Evolutionary conservation across 2,888 invertebrate species (phyloP).

Genomic region (Apotomis betuletana): DNA sequence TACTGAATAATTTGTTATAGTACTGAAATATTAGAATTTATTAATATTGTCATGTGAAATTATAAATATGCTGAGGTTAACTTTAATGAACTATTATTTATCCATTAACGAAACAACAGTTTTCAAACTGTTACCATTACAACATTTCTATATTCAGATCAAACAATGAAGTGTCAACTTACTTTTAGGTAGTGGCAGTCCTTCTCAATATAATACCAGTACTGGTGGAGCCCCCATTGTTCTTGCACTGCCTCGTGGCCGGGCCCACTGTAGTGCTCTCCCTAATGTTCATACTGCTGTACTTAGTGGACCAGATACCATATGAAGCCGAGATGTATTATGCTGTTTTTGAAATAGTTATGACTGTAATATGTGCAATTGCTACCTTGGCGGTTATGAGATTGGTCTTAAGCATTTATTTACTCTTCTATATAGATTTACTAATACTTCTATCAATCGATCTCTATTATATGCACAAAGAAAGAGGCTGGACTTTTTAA

Average conservation of each 20-base stretch:
- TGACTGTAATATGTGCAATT: slow-evolving; percentile 59
- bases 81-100: too few species aligned
- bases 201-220: slow-evolving; percentile 74
- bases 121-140: too few species aligned
- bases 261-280: slow-evolving; percentile 76
- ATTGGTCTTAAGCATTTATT: slow-evolving; percentile 68
- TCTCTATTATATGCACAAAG: slow-evolving; percentile 65
- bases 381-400: slow-evolving; percentile 57
- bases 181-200: slow-evolving; percentile 78
- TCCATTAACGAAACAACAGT: too few species aligned
- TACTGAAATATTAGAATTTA: too few species aligned
- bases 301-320: slow-evolving; percentile 75
- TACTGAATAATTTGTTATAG: background rate
- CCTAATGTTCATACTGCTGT: slow-evolving; percentile 68
- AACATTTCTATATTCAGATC: slow-evolving; percentile 24
- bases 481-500: slow-evolving; percentile 68
- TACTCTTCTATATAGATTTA: slow-evolving; percentile 71
- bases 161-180: slow-evolving; percentile 55
- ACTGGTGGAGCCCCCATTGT: slow-evolving; percentile 70
- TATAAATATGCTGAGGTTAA: too few species aligned
- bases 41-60: too few species aligned
- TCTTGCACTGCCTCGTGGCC: slow-evolving; percentile 67
- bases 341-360: slow-evolving; percentile 56
- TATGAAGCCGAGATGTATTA: slow-evolving; percentile 73
- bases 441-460: slow-evolving; percentile 70